Conservation (phyloP, 2,797 vertebrate species). For the Loriculus beryllinus region DNA sequence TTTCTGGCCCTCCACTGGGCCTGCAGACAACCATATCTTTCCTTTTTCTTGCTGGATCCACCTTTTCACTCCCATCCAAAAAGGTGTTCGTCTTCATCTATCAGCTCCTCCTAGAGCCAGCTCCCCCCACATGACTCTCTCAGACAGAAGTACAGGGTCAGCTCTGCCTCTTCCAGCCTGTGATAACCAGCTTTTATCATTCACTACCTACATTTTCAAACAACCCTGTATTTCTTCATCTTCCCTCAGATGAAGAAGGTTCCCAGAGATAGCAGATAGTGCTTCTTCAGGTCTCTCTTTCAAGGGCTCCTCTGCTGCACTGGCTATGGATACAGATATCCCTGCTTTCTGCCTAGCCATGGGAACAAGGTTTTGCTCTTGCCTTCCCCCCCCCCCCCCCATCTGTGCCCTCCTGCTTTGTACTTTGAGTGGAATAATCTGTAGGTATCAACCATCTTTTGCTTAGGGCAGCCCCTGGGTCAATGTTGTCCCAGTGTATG, state of each 20-base stretch:
- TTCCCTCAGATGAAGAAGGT: not conserved
- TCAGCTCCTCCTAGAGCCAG: not conserved
- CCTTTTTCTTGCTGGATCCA: not conserved
- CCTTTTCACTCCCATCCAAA: conserved; percentile 17
- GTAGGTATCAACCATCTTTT: not conserved
- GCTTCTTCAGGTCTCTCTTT: not conserved
- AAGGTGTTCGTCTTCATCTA: conserved; percentile 57
- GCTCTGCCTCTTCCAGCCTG: conserved; percentile 39
- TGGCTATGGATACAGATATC: not conserved
- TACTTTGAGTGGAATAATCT: too few species aligned
- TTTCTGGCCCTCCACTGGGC: conserved; percentile 9
- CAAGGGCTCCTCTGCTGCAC: not conserved
- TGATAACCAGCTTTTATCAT: conserved; percentile 24
- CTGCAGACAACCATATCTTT: conserved; percentile 41
- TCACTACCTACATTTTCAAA: not conserved
- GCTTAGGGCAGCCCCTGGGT: not conserved
- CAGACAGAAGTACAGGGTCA: conserved; percentile 61
- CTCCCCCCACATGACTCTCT: conserved; percentile 9
- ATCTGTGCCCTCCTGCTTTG: rapidly evolving
- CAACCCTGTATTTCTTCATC: not conserved
- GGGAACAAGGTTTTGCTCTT: not conserved
- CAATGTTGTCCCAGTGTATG: rapidly evolving
- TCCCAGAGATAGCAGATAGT: not conserved
- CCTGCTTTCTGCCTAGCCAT: too few species aligned
- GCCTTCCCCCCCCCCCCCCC: not conserved